Conservation (phyloP, 2,797 vertebrate species). For the Chaetodon trifasciatus region DNA sequence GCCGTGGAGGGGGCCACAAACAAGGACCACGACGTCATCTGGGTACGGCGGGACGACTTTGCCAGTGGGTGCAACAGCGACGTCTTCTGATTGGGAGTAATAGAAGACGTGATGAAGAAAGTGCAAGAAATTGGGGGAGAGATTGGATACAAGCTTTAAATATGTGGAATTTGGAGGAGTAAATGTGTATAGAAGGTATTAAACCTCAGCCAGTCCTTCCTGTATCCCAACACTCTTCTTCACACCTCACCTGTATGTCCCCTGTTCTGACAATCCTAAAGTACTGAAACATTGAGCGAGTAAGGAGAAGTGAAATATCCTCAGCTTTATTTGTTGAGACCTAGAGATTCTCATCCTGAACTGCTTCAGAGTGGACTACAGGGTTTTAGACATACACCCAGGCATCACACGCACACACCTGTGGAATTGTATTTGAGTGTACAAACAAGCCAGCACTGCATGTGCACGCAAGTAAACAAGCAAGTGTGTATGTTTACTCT, state of each 20-base stretch:
- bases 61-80: constrained; percentile 85
- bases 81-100: constrained; percentile 76
- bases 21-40: constrained; percentile 87
- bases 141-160: constrained; percentile 67
- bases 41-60: constrained; percentile 94
- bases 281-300: neutral
- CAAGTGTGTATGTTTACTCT: constrained; percentile 32
- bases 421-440: constrained; percentile 37
- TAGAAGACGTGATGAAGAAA: neutral
- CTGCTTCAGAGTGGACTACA: constrained; percentile 16
- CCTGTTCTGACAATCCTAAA: constrained; percentile 63
- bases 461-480: constrained; percentile 38
- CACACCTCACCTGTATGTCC: constrained; percentile 27
- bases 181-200: constrained; percentile 35
- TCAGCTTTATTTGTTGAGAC: constrained; percentile 1
- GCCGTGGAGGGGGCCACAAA: constrained; percentile 86
- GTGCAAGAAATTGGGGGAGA: neutral
- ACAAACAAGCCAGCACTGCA: constrained; percentile 55
- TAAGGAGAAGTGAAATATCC: neutral
- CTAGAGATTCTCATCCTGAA: neutral
- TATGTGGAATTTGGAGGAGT: constrained; percentile 35
- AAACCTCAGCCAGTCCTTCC: constrained; percentile 43
- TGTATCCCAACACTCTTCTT: constrained; percentile 33
- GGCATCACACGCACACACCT: constrained; percentile 27
- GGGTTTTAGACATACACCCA: constrained; percentile 18